Percentiles rank a stretch among this genome's conserved stretches.
Conservation (phyloP, 2,888 invertebrate genomes). For the Erannis defoliaria region DNA sequence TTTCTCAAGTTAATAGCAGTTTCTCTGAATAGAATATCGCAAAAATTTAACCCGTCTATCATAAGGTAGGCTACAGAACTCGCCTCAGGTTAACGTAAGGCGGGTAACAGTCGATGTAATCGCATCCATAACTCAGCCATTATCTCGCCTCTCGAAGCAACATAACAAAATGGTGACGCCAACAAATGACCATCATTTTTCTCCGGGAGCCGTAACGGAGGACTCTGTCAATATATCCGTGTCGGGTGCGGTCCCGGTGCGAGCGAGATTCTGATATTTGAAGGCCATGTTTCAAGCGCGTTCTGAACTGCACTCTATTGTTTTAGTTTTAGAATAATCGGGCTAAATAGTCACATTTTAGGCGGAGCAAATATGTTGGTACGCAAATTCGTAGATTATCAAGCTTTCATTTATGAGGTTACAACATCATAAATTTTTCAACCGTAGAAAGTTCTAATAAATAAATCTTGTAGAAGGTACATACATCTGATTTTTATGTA, state of each 20-base stretch:
- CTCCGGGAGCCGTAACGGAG: conserved; percentile 80
- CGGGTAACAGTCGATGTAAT: conserved; percentile 60
- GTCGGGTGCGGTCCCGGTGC: conserved; percentile 46
- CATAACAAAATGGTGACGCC: conserved; percentile 83
- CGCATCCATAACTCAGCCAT: conserved; percentile 82
- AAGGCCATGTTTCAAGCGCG: too few relatives aligned
- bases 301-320: too few relatives aligned
- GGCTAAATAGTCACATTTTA: too few relatives aligned
- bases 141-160: conserved; percentile 84
- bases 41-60: not conserved
- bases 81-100: conserved; percentile 29
- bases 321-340: too few relatives aligned
- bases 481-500: too few relatives aligned
- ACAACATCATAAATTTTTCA: too few relatives aligned
- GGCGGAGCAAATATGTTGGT: too few relatives aligned
- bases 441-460: too few relatives aligned
- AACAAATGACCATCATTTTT: conserved; percentile 85
- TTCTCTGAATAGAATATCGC: not conserved
- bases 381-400: too few relatives aligned
- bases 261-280: conserved; percentile 38
- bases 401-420: too few relatives aligned
- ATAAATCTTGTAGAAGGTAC: too few relatives aligned
- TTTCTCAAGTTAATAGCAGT: too few relatives aligned
- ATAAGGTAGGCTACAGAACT: conserved; percentile 10
- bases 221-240: conserved; percentile 85